Percentiles rank a stretch among this genome's conserved stretches.
phyloP scores from a whole-genome alignment of 2,113 vertebrate species.

The Tenrec ecaudatus region DNA sequence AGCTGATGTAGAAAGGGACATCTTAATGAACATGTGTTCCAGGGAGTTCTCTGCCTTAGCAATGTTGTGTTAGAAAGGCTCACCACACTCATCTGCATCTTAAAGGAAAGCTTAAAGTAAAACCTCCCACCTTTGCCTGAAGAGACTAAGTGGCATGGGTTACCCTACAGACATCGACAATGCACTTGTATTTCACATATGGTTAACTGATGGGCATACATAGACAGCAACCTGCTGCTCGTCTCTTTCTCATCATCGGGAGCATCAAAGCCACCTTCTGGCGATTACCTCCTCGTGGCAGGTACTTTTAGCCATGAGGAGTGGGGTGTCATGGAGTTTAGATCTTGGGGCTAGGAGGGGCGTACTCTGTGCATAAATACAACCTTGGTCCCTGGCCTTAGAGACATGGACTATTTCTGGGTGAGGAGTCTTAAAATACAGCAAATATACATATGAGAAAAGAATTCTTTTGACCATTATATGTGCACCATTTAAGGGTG shows the following conservation, averaged over 20 bases:
- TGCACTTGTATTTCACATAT: background rate
- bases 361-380: background rate
- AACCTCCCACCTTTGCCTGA: background rate
- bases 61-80: constrained; percentile 21
- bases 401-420: background rate
- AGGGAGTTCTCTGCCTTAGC: background rate
- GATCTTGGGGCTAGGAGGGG: background rate
- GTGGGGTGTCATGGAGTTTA: background rate
- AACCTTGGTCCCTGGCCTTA: background rate
- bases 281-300: background rate
- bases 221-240: background rate
- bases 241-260: background rate
- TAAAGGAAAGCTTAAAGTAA: constrained; percentile 34
- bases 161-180: background rate
- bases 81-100: background rate
- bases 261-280: background rate
- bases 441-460: background rate
- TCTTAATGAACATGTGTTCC: background rate
- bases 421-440: background rate
- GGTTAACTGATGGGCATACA: background rate
- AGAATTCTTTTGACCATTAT: background rate
- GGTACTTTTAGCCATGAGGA: background rate
- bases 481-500: background rate
- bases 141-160: background rate
- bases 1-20: constrained; percentile 12